These are phyloP conservation scores for Pyrgus malvae DNA, from an alignment of 2,888 invertebrate species.

Conservation along the genomic window DNA sequence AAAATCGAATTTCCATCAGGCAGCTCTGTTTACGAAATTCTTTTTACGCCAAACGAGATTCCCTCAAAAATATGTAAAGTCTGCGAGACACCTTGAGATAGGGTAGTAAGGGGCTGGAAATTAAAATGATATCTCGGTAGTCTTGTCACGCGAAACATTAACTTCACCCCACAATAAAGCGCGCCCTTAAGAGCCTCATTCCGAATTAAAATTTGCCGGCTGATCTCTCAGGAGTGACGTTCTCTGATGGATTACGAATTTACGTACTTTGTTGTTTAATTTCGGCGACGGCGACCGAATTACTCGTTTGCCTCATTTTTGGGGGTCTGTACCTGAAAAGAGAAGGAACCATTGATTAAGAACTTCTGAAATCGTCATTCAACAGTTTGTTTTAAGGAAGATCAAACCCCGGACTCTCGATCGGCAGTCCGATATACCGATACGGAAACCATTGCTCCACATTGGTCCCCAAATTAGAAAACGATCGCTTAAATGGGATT, in stretches of 20 bases:
- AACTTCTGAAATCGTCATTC: no score
- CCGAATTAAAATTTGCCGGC: conserved; percentile 80
- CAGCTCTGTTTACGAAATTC: conserved; percentile 68
- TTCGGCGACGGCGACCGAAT: conserved; percentile 35
- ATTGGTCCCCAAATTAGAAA: no score
- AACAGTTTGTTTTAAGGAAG: no score
- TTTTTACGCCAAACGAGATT: conserved; percentile 77
- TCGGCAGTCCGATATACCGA: no score
- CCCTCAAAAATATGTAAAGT: conserved; percentile 77
- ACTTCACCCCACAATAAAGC: conserved; percentile 73
- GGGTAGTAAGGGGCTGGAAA: conserved; percentile 61
- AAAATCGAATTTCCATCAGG: conserved; percentile 72
- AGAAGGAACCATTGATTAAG: no score
- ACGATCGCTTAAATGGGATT: no score
- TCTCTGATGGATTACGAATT: conserved; percentile 73
- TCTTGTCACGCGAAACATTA: conserved; percentile 81
- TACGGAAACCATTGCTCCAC: no score
- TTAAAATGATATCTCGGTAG: conserved; percentile 78
- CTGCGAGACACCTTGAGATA: conserved; percentile 57
- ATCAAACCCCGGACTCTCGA: no score
- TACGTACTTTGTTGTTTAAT: conserved; percentile 48
- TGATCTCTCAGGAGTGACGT: conserved; percentile 68
- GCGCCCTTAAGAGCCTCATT: conserved; percentile 72
- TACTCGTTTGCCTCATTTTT: conserved; percentile 38
- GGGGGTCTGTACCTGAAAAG: no score